phyloP scores from a whole-genome alignment of 2,113 vertebrate genomes.

The Panthera tigris region DNA sequence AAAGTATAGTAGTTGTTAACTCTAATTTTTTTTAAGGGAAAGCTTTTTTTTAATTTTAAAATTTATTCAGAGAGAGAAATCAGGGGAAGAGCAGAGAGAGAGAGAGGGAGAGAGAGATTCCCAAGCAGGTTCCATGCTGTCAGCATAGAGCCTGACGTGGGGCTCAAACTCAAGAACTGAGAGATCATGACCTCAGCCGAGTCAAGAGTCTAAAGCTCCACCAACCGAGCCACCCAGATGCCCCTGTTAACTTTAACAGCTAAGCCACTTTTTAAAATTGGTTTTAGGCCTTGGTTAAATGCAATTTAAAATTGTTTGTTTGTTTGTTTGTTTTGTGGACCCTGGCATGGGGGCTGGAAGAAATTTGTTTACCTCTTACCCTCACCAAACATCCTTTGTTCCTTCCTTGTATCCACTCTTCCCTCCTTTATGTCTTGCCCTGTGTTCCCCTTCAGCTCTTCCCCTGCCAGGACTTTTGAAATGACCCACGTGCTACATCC shows the following conservation, averaged over 20 bases:
- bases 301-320: background rate
- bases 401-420: background rate
- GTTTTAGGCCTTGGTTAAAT: background rate
- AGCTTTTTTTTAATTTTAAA: no score
- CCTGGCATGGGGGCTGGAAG: background rate
- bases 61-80: no score
- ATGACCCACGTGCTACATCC: constrained; percentile 21
- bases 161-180: background rate
- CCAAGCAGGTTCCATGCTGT: no score
- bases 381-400: background rate
- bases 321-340: background rate
- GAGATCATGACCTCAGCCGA: background rate
- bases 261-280: background rate
- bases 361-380: background rate
- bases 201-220: background rate
- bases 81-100: no score
- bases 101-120: no score
- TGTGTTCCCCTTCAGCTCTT: background rate
- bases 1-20: background rate
- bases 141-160: no score
- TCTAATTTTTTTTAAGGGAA: no score
- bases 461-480: background rate
- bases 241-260: background rate
- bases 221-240: background rate
- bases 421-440: background rate